These are phyloP conservation scores for Hirudinaria manillensis DNA, from an alignment of 2,888 invertebrate genomes.

Conservation along the genomic window DNA sequence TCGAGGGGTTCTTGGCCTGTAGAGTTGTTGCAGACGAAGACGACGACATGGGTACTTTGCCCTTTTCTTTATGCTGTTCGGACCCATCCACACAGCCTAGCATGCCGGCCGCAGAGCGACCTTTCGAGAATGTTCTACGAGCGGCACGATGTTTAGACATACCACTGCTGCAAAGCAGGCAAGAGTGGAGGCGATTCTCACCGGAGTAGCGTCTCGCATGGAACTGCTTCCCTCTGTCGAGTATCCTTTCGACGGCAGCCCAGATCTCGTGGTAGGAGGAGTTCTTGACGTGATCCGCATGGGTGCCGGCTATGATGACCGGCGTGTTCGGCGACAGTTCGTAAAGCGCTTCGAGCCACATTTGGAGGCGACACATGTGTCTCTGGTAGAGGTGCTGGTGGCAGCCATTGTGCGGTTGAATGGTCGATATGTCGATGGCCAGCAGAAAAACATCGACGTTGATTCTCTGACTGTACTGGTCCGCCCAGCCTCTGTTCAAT, in stretches of 20 bases:
- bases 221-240: conserved; percentile 40
- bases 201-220: conserved; percentile 37
- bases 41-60: neutral
- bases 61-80: conserved; percentile 32
- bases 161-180: conserved; percentile 37
- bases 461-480: conserved; percentile 38
- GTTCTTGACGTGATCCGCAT: conserved; percentile 41
- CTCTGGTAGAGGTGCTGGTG: conserved; percentile 40
- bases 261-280: conserved; percentile 40
- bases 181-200: conserved; percentile 36
- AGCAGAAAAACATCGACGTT: conserved; percentile 41
- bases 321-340: conserved; percentile 41
- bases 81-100: conserved; percentile 42
- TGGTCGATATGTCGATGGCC: conserved; percentile 40
- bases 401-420: conserved; percentile 41
- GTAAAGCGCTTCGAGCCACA: conserved; percentile 43
- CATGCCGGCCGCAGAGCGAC: conserved; percentile 32
- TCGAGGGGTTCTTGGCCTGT: conserved; percentile 18
- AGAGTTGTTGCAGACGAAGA: conserved; percentile 7
- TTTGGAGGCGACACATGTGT: conserved; percentile 40
- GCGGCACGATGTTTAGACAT: conserved; percentile 36
- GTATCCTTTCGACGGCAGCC: conserved; percentile 38
- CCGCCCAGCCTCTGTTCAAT: conserved; percentile 39
- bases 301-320: conserved; percentile 41
- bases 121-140: conserved; percentile 39